Evolutionary conservation across 37 sponge, comb jelly and placozoan species (phyloP).

Genomic region (Petrosia ficiformis): DNA sequence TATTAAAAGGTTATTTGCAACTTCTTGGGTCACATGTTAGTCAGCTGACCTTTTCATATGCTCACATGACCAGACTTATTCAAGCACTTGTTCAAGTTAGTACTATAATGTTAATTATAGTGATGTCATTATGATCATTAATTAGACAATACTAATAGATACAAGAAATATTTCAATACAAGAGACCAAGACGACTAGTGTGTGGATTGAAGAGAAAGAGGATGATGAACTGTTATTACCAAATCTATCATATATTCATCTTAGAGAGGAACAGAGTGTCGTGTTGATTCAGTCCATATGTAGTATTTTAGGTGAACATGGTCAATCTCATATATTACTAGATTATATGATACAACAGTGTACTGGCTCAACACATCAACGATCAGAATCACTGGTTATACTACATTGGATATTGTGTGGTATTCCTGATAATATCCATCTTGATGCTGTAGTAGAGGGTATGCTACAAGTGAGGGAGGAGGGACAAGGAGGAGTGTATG

Average conservation of each 20-base stretch:
- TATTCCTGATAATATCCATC: background rate
- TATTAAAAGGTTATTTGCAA: conserved; percentile 60
- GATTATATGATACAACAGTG: background rate
- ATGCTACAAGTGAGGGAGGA: background rate
- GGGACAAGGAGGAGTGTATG: background rate
- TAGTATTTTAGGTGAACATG: background rate
- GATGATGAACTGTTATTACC: background rate
- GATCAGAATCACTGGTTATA: background rate
- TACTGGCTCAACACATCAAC: background rate
- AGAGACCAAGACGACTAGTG: background rate
- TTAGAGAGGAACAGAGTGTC: background rate
- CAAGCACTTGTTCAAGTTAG: conserved; percentile 51
- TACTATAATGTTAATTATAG: background rate
- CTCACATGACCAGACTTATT: conserved; percentile 54
- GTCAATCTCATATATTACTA: background rate
- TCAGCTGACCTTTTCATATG: conserved; percentile 37
- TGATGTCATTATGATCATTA: conserved; percentile 1
- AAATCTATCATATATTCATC: background rate
- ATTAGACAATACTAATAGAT: conserved; percentile 2
- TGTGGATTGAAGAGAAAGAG: background rate
- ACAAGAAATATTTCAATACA: background rate
- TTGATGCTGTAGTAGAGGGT: background rate
- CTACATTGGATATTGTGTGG: background rate
- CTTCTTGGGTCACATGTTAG: conserved; percentile 42
- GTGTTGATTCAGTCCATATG: background rate